Conservation (phyloP, 2,888 invertebrate genomes). For the Gandaritis pyraliata region DNA sequence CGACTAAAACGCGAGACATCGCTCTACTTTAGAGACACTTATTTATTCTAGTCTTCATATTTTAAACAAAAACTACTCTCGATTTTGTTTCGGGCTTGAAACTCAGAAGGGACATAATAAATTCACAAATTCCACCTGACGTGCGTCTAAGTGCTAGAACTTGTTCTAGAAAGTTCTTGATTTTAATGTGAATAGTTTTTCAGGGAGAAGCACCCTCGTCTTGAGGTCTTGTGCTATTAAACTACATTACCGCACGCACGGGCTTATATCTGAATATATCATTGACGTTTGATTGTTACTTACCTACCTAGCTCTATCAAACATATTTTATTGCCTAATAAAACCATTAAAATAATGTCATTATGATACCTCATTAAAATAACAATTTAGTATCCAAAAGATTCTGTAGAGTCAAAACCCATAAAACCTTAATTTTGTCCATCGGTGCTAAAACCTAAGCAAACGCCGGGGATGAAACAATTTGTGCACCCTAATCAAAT, state of each 20-base stretch:
- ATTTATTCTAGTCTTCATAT: too few species aligned
- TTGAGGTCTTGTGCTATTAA: too few species aligned
- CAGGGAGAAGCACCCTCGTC: background rate
- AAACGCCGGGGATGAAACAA: conserved; percentile 68
- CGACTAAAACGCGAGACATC: conserved; percentile 55
- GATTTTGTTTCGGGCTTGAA: conserved; percentile 41
- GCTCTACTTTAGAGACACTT: conserved; percentile 53
- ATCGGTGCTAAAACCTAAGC: conserved; percentile 49
- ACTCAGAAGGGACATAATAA: conserved; percentile 46
- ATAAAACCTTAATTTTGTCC: conserved; percentile 24
- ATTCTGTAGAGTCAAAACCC: background rate
- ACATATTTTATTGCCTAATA: too few species aligned
- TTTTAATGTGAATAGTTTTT: conserved; percentile 14
- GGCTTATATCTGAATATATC: too few species aligned
- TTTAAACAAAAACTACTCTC: too few species aligned
- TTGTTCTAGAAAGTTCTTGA: conserved; percentile 36
- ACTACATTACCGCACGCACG: too few species aligned
- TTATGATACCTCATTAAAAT: too few species aligned
- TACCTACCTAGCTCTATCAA: too few species aligned
- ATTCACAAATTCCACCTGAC: conserved; percentile 38
- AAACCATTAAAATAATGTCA: too few species aligned
- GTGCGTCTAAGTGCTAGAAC: conserved; percentile 25
- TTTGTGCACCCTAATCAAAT: conserved; percentile 75
- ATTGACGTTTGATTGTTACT: too few species aligned
- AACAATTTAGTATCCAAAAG: too few species aligned